Evolutionary conservation across 2,888 invertebrate species (phyloP), one percentile per base, ranked within the genome.

Genomic region (Charanyca ferruginea): DNA sequence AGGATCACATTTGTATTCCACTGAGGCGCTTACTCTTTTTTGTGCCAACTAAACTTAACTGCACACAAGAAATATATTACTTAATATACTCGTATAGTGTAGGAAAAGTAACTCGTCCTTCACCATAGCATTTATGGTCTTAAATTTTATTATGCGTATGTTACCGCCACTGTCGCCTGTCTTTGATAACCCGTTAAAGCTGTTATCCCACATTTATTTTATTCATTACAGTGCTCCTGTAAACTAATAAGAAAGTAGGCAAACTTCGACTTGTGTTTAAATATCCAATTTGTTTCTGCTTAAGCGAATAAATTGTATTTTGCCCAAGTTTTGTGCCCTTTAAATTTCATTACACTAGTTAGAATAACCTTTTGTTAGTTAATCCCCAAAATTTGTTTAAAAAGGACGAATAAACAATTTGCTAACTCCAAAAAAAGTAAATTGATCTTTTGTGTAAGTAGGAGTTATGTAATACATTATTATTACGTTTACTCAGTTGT

Each of bases 251-350:
- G 22, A 51, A 51, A 64, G 49, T 64, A 13, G 20, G 13, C 16
- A 38, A 58, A 66, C n/a, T 73, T 55, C 22, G 35, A 18, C 25
- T 49, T 66, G 23, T 42, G 35, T 57, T 58, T n/a, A n/a, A n/a
- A n/a, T 66, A 72, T 54, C 38, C 38, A 55, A 54, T 42, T 59
- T 73, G 11, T 51, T 66, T 35, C 49, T 38, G 16, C 16, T 58
- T 66, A 20, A n/a, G 42, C 35, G 22, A 1, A 0, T 48, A 57
- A 35, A 66, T 72, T 67, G 62, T 74, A 51, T 57, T 69, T 60
- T 60, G n/a, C 18, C 32, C 47, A 75, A 76, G 71, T 76, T 71
- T 16, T 25, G 32, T 54, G 58, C 51, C 66, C 54, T 66, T 65
- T 75, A 60, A 47, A 64, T 42, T 48, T 70, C 13, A 54, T 75